Base-by-base conservation (phyloP, 2,888 invertebrate genomes). In the Sialis lutaria region DNA sequence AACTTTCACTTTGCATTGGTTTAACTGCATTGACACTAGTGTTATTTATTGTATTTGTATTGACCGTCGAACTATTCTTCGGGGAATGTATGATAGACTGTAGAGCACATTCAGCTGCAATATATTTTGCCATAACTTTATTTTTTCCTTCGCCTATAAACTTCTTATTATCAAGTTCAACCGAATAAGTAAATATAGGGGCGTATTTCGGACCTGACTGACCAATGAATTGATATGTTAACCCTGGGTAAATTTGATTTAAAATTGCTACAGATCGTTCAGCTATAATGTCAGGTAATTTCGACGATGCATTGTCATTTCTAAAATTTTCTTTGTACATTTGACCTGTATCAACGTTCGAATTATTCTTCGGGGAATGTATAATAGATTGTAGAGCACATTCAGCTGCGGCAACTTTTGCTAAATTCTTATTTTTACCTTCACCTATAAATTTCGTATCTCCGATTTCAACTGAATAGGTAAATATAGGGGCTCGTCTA, bases 71-170 rank as follows among this genome's bases (percentile, higher is more conserved):
- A 59, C 50, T 59, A 59, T 53, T 56, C 56, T 68, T 67, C 54
- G 73, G 72, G n/a, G n/a, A n/a, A n/a, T n/a, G n/a, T n/a, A n/a
- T n/a, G n/a, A n/a, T n/a, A n/a, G n/a, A n/a, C n/a, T n/a, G n/a
- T n/a, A n/a, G n/a, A n/a, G n/a, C n/a, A n/a, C n/a, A n/a, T n/a
- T n/a, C n/a, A n/a, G n/a, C n/a, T n/a, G n/a, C n/a, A n/a, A n/a
- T n/a, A n/a, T n/a, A n/a, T 51, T 72, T 68, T 6, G 75, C 75
- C n/a, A n/a, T n/a, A n/a, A n/a, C n/a, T n/a, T n/a, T 95, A 57
- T 89, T 92, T 1, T 88, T 82, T 6, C 92, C 89, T 50, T 82
- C 82, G 33, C 91, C 92, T 60, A 82, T 76, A 59, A 82, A 92
- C 46, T 72, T 75, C 54, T 77, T 73, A 7, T 78, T 80, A 52